Percentiles rank a stretch among this genome's conserved stretches.
These are phyloP conservation scores for Leucopsar rothschildi DNA, from an alignment of 2,113 vertebrate genomes.

Conservation along the genomic window DNA sequence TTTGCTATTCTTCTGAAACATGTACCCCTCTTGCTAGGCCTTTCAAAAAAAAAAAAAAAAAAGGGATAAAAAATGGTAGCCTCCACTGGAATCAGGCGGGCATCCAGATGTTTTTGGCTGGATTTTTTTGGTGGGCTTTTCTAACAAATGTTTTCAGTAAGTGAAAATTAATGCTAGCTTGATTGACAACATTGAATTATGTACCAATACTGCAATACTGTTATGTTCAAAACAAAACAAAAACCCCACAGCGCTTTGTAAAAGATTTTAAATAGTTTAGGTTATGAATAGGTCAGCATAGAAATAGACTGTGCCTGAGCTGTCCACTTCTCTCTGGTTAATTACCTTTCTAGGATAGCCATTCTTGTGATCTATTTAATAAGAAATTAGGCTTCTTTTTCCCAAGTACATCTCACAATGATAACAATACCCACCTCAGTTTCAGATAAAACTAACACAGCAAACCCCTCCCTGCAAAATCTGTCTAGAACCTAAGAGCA, in stretches of 20 bases:
- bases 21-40: neutral
- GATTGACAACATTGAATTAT: neutral
- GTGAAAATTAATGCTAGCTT: neutral
- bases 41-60: neutral
- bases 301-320: neutral
- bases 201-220: neutral
- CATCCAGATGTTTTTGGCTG: neutral
- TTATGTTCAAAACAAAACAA: neutral
- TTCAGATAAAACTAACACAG: neutral
- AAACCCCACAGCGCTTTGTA: neutral
- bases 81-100: neutral
- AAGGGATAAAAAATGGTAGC: neutral
- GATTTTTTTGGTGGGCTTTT: neutral
- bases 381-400: neutral
- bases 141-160: neutral
- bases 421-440: neutral
- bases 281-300: neutral
- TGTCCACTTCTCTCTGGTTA: neutral
- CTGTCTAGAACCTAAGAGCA: neutral
- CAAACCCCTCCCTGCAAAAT: neutral
- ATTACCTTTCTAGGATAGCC: neutral
- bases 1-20: slow-evolving; percentile 4
- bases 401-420: neutral
- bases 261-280: neutral
- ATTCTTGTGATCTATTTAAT: neutral